A percentile compares a stretch with the other conserved stretches of the same genome.
These are phyloP conservation scores for Galago senegalensis DNA, from an alignment of 2,797 vertebrate species.

Conservation along the genomic window DNA sequence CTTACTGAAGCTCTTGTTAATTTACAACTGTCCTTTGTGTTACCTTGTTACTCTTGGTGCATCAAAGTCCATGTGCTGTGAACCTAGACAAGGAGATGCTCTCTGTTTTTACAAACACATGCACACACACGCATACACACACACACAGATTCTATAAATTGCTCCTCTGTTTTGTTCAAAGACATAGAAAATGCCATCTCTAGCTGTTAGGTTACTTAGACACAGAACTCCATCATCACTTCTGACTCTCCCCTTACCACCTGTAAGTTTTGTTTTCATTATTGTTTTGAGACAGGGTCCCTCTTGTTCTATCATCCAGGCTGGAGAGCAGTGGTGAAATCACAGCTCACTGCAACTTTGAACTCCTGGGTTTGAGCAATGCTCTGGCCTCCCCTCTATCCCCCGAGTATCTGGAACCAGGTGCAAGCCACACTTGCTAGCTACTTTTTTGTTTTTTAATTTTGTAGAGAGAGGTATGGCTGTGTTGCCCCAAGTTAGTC, in stretches of 20 bases:
- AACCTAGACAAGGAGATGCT: neutral
- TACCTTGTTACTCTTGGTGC: neutral
- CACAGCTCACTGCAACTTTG: neutral
- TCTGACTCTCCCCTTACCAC: neutral
- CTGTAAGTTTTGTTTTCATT: neutral
- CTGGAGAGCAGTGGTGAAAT: neutral
- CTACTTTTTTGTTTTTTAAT: too few species aligned
- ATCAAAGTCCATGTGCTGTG: neutral
- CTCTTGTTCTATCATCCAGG: neutral
- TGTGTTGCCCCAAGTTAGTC: neutral
- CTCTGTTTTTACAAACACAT: neutral
- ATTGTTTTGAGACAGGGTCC: neutral
- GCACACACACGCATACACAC: too few species aligned
- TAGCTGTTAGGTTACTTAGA: neutral
- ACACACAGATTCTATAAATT: neutral
- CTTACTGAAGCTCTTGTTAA: neutral
- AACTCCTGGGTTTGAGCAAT: neutral
- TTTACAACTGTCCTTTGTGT: neutral
- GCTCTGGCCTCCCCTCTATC: neutral
- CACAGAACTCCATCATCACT: neutral
- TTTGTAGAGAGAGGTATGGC: neutral
- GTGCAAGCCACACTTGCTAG: too few species aligned
- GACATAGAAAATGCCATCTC: neutral
- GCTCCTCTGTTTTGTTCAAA: neutral
- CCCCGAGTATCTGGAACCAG: neutral